Conservation (phyloP, 2,888 invertebrate genomes). For the Drosophila recens region DNA sequence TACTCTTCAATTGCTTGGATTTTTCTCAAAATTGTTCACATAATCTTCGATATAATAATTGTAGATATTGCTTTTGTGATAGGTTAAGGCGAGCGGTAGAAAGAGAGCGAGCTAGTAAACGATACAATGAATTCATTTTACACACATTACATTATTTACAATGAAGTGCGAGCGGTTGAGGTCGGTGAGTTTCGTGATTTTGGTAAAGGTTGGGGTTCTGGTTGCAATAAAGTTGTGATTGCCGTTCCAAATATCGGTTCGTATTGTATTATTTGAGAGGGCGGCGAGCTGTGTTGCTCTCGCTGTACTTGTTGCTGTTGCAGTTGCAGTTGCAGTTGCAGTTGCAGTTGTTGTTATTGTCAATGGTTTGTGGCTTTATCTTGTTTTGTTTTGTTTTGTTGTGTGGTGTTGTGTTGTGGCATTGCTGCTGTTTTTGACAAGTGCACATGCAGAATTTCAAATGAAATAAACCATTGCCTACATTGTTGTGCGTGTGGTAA, state of each 20-base stretch:
- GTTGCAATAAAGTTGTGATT: conserved; percentile 20
- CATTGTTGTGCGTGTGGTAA: conserved; percentile 53
- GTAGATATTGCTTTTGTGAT: conserved; percentile 16
- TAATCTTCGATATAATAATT: not conserved
- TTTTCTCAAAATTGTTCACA: conserved; percentile 5
- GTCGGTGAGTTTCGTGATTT: conserved; percentile 12
- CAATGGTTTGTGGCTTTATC: not conserved
- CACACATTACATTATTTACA: conserved; percentile 68
- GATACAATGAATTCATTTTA: conserved; percentile 44
- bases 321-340: not conserved
- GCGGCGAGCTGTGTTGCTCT: conserved; percentile 1
- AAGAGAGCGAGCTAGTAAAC: conserved; percentile 51
- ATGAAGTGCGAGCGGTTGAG: conserved; percentile 58
- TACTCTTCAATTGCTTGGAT: conserved; percentile 67
- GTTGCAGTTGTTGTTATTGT: conserved; percentile 22
- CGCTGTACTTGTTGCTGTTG: conserved; percentile 17
- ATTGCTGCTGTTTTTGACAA: conserved; percentile 41
- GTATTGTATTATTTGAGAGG: conserved; percentile 27
- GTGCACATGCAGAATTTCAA: conserved; percentile 66
- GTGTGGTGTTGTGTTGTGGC: conserved; percentile 22
- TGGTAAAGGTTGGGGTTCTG: conserved; percentile 5
- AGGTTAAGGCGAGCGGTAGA: conserved; percentile 43
- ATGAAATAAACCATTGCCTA: conserved; percentile 51
- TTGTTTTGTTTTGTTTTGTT: conserved; percentile 11
- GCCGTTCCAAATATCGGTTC: conserved; percentile 3